Evolutionary conservation across 2,797 vertebrate genomes (phyloP).

Genomic region (Lagodon rhomboides): DNA sequence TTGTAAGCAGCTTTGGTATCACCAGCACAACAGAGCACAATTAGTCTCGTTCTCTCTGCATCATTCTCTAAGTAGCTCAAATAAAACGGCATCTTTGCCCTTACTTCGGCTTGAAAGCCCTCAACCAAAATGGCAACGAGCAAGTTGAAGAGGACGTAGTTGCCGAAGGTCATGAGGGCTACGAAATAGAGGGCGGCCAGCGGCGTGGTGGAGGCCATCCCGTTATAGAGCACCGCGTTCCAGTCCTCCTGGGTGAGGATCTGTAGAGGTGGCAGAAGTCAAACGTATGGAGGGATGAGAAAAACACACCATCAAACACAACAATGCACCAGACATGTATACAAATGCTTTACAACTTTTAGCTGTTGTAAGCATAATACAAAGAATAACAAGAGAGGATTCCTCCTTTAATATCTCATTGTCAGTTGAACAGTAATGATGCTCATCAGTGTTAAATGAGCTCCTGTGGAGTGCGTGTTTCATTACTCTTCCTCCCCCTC

Average conservation of each 20-base stretch:
- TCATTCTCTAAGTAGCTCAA: constrained; percentile 55
- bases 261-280: constrained; percentile 73
- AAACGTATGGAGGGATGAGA: not conserved
- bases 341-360: not conserved
- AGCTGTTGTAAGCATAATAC: constrained; percentile 20
- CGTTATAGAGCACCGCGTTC: constrained; percentile 96
- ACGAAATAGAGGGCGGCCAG: constrained; percentile 96
- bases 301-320: not conserved
- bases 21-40: constrained; percentile 64
- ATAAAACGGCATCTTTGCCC: constrained; percentile 59
- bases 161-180: constrained; percentile 97
- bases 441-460: constrained; percentile 67
- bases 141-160: constrained; percentile 97
- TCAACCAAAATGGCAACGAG: constrained; percentile 97
- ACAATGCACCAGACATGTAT: constrained; percentile 1
- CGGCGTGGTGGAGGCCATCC: constrained; percentile 94
- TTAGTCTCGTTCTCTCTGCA: constrained; percentile 47
- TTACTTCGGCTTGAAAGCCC: constrained; percentile 97
- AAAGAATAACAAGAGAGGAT: not conserved
- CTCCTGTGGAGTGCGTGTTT: constrained; percentile 50
- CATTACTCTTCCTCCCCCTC: constrained; percentile 52
- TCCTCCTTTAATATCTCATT: constrained; percentile 47
- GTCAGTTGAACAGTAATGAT: constrained; percentile 56
- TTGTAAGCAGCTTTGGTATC: constrained; percentile 72
- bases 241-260: constrained; percentile 98